Evolutionary conservation across 2,113 vertebrate genomes (phyloP), one percentile per base, ranked within the genome.

Genomic region (Gnathonemus echidnorhynchus): DNA sequence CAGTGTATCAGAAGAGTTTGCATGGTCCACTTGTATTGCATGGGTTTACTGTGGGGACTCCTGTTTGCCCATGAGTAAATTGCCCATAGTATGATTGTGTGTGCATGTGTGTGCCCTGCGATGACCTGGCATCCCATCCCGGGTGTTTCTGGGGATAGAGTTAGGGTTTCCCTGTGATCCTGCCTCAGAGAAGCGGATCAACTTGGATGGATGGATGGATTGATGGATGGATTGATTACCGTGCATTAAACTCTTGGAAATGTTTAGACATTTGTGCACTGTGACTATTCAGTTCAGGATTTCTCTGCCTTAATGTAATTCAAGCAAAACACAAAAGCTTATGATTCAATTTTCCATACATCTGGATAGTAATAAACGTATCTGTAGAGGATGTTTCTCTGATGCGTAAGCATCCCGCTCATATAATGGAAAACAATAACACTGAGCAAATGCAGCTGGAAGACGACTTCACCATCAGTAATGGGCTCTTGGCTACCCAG

Each of bases 401-500:
- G 91, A 94, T 94, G 92, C 92, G 91, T 93, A 91, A 91, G 91
- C 94, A 93, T 94, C 93, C 95, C 92, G 94, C 91, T 94, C 95
- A 90, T 91, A 93, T 49, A 93, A 94, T 92, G 91, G 91, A 94
- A 92, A 91, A 90, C 88, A 87, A 90, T 91, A 87, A 90, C 92
- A 92, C 88, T 90, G 90, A 90, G 83, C 48, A 77, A 52, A 90
- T 91, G 80, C 91, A 45, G 46, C 46, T 19, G 88, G 53, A 93
- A 91, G 91, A 91, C 90, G 86, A 92, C 90, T 49, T 89, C 89
- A 92, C 91, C 89, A 89, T 91, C 89, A 89, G 52, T 31, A 62
- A 91, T 91, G 88, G 91, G 84, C 90, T 50, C 77, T 85, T 86
- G 4, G 83, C 42, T 62, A 52, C 21, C 39, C 39, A 48, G 80